phyloP scores from a whole-genome alignment of 1,140 invertebrate species.

The Globodera rostochiensis region DNA sequence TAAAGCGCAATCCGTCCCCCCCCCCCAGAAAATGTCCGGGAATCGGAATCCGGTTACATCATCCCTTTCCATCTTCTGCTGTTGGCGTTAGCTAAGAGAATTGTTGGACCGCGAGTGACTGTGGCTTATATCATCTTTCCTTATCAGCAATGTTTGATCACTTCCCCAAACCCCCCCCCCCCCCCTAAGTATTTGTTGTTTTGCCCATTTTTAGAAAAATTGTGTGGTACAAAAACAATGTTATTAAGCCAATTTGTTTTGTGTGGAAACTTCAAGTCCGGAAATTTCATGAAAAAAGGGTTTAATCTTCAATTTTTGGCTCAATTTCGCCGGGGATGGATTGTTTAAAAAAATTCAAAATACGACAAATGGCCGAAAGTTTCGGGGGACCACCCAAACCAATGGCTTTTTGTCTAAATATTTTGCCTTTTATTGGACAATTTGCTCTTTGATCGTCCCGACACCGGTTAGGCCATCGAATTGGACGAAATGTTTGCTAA shows the following conservation, averaged over 20 bases:
- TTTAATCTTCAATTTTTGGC: too few species aligned
- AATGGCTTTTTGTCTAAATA: not conserved
- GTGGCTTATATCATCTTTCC: not conserved
- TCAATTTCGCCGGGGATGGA: not conserved
- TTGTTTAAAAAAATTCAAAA: too few species aligned
- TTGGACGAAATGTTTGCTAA: not conserved
- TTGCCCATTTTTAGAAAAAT: not conserved
- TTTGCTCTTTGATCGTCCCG: not conserved
- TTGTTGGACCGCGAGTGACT: too few species aligned
- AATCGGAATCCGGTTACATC: too few species aligned
- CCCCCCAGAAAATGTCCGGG: too few species aligned
- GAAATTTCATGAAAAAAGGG: too few species aligned
- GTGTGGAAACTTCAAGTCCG: too few species aligned
- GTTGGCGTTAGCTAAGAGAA: too few species aligned
- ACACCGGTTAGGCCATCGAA: not conserved
- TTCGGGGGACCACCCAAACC: too few species aligned
- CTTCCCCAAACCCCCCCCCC: not conserved
- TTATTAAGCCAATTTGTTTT: not conserved
- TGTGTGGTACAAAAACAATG: not conserved
- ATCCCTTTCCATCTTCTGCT: too few species aligned
- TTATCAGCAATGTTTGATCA: not conserved
- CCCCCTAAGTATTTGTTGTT: not conserved
- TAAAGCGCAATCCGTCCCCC: too few species aligned
- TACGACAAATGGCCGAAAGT: too few species aligned
- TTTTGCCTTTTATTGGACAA: not conserved